phyloP scores from a whole-genome alignment of 2,113 vertebrate species.

The Poeciliopsis turrubarensis region DNA sequence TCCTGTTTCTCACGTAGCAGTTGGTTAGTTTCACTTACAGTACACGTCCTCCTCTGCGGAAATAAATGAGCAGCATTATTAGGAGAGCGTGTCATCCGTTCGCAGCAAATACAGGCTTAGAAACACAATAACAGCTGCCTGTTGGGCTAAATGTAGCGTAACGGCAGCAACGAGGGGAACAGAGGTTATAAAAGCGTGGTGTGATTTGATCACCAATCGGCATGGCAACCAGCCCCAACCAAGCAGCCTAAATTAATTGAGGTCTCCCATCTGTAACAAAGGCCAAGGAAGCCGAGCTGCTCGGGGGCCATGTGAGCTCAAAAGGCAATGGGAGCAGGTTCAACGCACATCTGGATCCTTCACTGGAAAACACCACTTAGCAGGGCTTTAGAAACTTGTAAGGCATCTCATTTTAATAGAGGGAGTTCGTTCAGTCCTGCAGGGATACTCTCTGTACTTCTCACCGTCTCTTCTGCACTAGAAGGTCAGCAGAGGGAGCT shows the following conservation, averaged over 20 bases:
- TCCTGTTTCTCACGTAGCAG: slow-evolving; percentile 22
- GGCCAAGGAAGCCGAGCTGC: slow-evolving; percentile 45
- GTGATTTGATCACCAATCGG: slow-evolving; percentile 65
- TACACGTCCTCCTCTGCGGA: slow-evolving; percentile 41
- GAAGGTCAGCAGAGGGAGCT: slow-evolving; percentile 35
- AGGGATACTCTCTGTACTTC: slow-evolving; percentile 10
- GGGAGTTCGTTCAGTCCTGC: slow-evolving; percentile 20
- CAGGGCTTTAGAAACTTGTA: not conserved
- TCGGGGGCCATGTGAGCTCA: slow-evolving; percentile 26
- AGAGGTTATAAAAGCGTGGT: slow-evolving; percentile 61
- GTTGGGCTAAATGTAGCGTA: slow-evolving; percentile 64
- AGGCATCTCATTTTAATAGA: slow-evolving; percentile 2
- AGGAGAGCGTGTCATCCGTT: slow-evolving; percentile 43
- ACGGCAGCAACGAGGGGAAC: slow-evolving; percentile 50
- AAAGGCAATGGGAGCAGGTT: slow-evolving; percentile 32
- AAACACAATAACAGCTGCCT: slow-evolving; percentile 47
- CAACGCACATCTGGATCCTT: slow-evolving; percentile 15
- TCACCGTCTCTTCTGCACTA: slow-evolving; percentile 7
- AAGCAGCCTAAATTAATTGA: slow-evolving; percentile 61
- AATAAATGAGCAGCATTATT: slow-evolving; percentile 44
- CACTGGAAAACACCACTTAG: slow-evolving; percentile 5
- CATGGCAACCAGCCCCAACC: slow-evolving; percentile 55
- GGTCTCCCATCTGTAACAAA: slow-evolving; percentile 61
- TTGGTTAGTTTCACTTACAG: slow-evolving; percentile 48
- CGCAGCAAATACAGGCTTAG: slow-evolving; percentile 43